A percentile compares a stretch with the other conserved stretches of the same genome.
These are phyloP conservation scores for Microtus oregoni DNA, from an alignment of 2,113 vertebrate genomes.

Conservation along the genomic window DNA sequence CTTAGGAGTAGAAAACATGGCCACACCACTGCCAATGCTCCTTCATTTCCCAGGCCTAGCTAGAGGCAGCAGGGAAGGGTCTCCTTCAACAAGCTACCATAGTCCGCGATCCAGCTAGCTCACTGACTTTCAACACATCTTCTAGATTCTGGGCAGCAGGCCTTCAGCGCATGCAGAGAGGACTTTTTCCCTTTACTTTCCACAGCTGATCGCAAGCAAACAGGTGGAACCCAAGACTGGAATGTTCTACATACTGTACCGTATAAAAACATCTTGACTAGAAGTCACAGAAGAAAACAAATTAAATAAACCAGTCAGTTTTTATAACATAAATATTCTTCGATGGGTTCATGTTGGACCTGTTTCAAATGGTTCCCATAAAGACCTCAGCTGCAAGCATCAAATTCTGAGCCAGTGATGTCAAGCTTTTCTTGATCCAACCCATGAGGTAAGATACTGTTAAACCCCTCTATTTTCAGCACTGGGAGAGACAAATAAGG, in stretches of 20 bases:
- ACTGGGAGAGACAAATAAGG: slow-evolving; percentile 85
- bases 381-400: slow-evolving; percentile 78
- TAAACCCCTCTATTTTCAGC: slow-evolving; percentile 85
- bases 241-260: slow-evolving; percentile 66
- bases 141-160: slow-evolving; percentile 69
- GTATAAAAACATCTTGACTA: slow-evolving; percentile 62
- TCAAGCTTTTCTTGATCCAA: slow-evolving; percentile 84
- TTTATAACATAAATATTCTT: slow-evolving; percentile 63
- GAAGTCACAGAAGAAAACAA: slow-evolving; percentile 58
- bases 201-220: slow-evolving; percentile 53
- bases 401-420: slow-evolving; percentile 84
- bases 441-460: slow-evolving; percentile 84
- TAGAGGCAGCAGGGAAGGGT: background rate
- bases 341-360: slow-evolving; percentile 72
- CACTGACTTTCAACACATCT: slow-evolving; percentile 64
- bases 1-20: background rate
- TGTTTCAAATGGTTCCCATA: slow-evolving; percentile 73
- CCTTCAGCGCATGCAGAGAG: slow-evolving; percentile 62
- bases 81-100: slow-evolving; percentile 64
- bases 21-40: slow-evolving; percentile 11
- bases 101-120: slow-evolving; percentile 65
- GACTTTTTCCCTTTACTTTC: slow-evolving; percentile 26
- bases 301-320: slow-evolving; percentile 16
- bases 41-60: slow-evolving; percentile 59
- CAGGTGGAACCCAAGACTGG: slow-evolving; percentile 61